Base-by-base conservation (phyloP, 2,888 invertebrate species). In the Mesorhabditis sp. region DNA sequence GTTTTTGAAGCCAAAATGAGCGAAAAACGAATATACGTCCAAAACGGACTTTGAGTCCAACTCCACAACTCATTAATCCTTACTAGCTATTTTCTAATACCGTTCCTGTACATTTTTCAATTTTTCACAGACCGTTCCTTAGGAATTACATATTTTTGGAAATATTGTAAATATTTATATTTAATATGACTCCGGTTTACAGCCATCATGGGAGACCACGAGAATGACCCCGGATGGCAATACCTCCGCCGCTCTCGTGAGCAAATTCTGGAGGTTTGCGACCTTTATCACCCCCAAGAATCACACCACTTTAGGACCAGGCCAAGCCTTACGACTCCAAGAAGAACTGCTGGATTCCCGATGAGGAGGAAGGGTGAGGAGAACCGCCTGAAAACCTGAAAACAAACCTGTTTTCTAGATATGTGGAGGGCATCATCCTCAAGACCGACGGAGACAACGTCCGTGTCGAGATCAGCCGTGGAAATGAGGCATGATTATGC, bases 361-460 rank as follows among this genome's bases (percentile, higher is more conserved):
- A 80, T 70, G 73, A 80, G 6, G 81, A 81, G 67, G 81, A 81
- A 70, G 96, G 96, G 87, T 97, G 58, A 50, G 58, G 58, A 50
- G 58, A 50, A 13, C 1, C n/a, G 2, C 7, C 10, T 50, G n/a
- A 50, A 50, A 50, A 50, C 7, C 28, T 28, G 28, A 28, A 28
- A 28, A 28, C 28, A 1, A 28, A 28, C 1, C 28, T 28, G 58
- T 1, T n/a, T 50, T 50, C n/a, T 50, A 50, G 58, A 50, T 97
- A 93, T 90, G 87, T 95, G 86, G 91, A 93, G 89, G 97, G 95
- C 88, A 95, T 96, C 88, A 97, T 99, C 89, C 58, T 72, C 78
- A 67, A 94, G 93, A 88, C 73, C 77, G 62, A 97, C 96, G 90
- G 98, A 85, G 98, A 98, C 82, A 90, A 95, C 87, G 94, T 95